A percentile compares a stretch with the other conserved stretches of the same genome.
Evolutionary conservation across 2,113 vertebrate genomes (phyloP).

Genomic region (Opisthocomus hoazin): DNA sequence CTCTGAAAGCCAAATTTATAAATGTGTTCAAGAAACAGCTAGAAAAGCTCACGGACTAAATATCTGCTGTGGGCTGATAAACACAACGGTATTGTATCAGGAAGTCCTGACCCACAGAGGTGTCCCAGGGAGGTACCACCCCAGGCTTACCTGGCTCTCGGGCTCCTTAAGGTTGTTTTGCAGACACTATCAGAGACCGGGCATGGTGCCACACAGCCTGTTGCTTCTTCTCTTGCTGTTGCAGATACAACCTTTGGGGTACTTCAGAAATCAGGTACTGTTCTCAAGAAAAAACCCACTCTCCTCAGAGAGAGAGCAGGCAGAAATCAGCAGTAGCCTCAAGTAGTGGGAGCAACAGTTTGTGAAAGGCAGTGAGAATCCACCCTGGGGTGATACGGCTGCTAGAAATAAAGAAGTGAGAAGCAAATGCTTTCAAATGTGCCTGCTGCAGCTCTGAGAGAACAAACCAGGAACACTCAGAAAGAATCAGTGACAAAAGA

Average conservation of each 20-base stretch:
- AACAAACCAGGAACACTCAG: background rate
- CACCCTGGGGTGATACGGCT: background rate
- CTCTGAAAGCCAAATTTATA: background rate
- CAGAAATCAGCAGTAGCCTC: background rate
- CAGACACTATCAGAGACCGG: background rate
- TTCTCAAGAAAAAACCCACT: background rate
- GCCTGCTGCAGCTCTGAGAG: background rate
- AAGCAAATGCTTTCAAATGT: constrained; percentile 18
- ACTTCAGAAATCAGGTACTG: background rate
- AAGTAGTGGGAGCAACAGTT: background rate
- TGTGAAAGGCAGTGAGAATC: background rate
- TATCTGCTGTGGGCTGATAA: background rate
- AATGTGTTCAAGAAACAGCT: background rate
- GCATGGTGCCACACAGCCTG: background rate
- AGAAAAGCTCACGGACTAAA: background rate
- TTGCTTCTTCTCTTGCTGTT: background rate
- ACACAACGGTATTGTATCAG: background rate
- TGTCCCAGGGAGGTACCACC: background rate
- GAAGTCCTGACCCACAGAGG: background rate
- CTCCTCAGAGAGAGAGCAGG: background rate
- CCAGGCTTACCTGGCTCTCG: background rate
- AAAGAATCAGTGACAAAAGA: constrained; percentile 21
- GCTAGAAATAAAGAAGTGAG: constrained; percentile 24
- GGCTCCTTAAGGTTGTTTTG: background rate
- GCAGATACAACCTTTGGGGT: background rate